Base-by-base conservation (phyloP, 37 sponge, comb jelly and placozoan species). In the Haliclona indistincta region DNA sequence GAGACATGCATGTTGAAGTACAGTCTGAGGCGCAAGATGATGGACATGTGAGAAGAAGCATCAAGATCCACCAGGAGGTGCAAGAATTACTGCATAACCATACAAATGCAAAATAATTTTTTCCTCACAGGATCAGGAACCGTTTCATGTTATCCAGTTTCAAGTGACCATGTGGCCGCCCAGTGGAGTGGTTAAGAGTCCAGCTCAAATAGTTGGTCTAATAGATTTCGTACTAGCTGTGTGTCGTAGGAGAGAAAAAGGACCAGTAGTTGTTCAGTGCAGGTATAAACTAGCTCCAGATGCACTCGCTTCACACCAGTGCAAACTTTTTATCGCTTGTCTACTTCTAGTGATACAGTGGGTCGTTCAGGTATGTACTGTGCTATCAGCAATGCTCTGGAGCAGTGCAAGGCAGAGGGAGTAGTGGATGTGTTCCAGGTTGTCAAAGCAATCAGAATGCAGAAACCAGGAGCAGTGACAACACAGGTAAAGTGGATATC, bases 391-490 rank as follows among this genome's bases (percentile, higher is more conserved):
- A 84, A 60, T 29, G 71, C 72, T 56, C 78, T 84, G 53, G 85
- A 89, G 75, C 39, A 78, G 63, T 81, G 80, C 67, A 89, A 89
- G 81, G 43, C 77, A 62, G 90, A 89, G 63, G 81, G 81, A 47
- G 75, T 89, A 68, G 90, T 89, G 64, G 90, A 89, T 63, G 81
- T 89, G 67, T 89, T 89, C 77, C 90, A 89, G 81, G 64, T 76
- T 17, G 81, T 84, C 10, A 89, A 89, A 70, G 71, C 71, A 41
- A 63, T 84, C 44, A 45, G 85, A 7, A 78, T 68, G 25, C 79
- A 80, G 63, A 78, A 76, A 37, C 85, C 90, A 32, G 80, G 79
- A 52, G 75, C 71, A 36, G 81, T 89, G 37, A 78, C 29, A 1
- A 83, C 74, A 43, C 64, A 78, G 84, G 89, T 89, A 51, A 66